Percentiles rank a stretch among this genome's conserved stretches.
phyloP scores from a whole-genome alignment of 2,888 invertebrate genomes.

The Gibbula magus region DNA sequence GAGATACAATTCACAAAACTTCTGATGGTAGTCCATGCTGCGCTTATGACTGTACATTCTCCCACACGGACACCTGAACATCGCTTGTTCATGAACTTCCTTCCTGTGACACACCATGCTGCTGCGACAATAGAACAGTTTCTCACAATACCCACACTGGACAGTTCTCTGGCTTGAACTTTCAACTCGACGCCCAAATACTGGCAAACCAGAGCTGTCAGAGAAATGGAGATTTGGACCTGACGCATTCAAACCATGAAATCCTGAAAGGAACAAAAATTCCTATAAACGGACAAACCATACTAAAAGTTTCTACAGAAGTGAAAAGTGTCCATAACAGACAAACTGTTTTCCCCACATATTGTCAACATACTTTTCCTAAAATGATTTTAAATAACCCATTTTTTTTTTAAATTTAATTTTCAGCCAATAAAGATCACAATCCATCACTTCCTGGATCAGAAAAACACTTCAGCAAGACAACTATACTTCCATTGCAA shows the following conservation, averaged over 20 bases:
- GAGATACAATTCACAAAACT: background rate
- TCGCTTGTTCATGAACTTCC: background rate
- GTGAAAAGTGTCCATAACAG: too few species aligned
- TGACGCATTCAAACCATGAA: background rate
- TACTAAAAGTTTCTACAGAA: too few species aligned
- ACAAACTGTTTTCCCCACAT: too few species aligned
- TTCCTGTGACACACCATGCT: background rate
- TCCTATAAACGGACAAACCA: background rate
- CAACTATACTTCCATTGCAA: too few species aligned
- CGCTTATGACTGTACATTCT: background rate
- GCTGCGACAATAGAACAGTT: background rate
- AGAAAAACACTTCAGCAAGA: too few species aligned
- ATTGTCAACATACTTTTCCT: too few species aligned
- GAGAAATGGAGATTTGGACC: background rate
- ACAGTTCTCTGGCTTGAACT: background rate
- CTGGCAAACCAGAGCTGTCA: background rate
- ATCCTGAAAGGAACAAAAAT: constrained; percentile 12
- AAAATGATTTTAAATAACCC: too few species aligned
- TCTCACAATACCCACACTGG: background rate
- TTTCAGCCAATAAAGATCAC: too few species aligned
- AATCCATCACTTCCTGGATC: too few species aligned
- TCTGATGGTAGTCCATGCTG: constrained; percentile 11
- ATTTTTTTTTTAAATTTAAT: too few species aligned
- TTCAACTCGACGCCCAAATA: background rate
- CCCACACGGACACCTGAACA: background rate